These are phyloP conservation scores for Nowickia ferox DNA, from an alignment of 2,888 invertebrate species.

Conservation along the genomic window DNA sequence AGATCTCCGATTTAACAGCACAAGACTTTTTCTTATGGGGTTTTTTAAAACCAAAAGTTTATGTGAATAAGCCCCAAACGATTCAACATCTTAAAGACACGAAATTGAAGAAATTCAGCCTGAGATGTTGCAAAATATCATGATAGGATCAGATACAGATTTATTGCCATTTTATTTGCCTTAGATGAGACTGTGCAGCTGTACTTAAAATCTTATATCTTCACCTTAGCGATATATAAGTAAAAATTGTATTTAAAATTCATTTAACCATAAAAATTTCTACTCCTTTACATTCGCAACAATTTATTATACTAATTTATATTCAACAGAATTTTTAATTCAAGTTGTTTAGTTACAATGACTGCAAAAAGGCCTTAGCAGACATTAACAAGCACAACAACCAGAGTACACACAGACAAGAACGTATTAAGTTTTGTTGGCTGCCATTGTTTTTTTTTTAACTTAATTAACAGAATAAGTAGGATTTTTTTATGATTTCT, in stretches of 20 bases:
- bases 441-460: slow-evolving; percentile 15
- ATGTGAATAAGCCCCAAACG: too few relatives aligned
- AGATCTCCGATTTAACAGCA: too few relatives aligned
- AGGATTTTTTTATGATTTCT: slow-evolving; percentile 19
- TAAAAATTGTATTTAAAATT: background rate
- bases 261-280: background rate
- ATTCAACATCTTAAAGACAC: too few relatives aligned
- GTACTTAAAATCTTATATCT: too few relatives aligned
- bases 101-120: too few relatives aligned
- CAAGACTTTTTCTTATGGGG: too few relatives aligned
- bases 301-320: slow-evolving; percentile 34
- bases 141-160: too few relatives aligned
- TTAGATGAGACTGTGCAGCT: too few relatives aligned
- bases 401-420: background rate
- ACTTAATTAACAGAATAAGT: slow-evolving; percentile 51
- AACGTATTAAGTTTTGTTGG: background rate
- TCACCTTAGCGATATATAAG: background rate
- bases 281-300: background rate
- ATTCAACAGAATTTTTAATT: slow-evolving; percentile 8
- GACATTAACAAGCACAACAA: background rate
- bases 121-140: too few relatives aligned
- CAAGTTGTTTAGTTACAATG: slow-evolving; percentile 3
- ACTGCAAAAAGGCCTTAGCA: background rate
- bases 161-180: too few relatives aligned
- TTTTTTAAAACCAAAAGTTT: too few relatives aligned